phyloP scores from a whole-genome alignment of 2,888 invertebrate species.

The Eupeodes luniger region DNA sequence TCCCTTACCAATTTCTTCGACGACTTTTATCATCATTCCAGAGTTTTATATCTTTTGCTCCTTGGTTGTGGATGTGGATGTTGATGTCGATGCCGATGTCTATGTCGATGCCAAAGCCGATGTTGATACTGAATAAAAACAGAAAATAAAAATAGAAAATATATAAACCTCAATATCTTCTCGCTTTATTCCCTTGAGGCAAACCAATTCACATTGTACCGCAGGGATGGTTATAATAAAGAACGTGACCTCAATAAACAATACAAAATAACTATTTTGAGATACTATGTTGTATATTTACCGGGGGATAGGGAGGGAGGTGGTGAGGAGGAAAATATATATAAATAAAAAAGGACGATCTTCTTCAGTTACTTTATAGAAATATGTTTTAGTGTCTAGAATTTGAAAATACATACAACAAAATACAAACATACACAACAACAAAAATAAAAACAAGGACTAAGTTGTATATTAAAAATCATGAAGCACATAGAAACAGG shows the following conservation, averaged over 20 bases:
- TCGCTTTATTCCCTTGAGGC: slow-evolving; percentile 41
- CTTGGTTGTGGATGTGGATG: neutral
- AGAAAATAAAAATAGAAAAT: neutral
- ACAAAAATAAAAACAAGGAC: slow-evolving; percentile 24
- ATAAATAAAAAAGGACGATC: neutral
- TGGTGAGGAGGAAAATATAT: neutral
- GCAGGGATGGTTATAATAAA: slow-evolving; percentile 65
- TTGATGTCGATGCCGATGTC: too few relatives aligned
- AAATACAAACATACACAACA: slow-evolving; percentile 14
- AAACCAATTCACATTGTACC: slow-evolving; percentile 67
- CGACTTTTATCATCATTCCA: slow-evolving; percentile 2
- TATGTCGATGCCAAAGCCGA: too few relatives aligned
- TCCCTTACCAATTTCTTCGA: slow-evolving; percentile 34
- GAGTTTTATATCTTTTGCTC: neutral
- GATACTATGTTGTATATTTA: slow-evolving; percentile 11
- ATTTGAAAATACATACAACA: slow-evolving; percentile 47
- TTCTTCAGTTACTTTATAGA: slow-evolving; percentile 24
- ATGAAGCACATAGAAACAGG: slow-evolving; percentile 19
- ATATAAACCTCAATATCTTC: slow-evolving; percentile 43
- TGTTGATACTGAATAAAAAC: slow-evolving; percentile 4
- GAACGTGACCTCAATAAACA: slow-evolving; percentile 75
- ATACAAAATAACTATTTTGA: slow-evolving; percentile 63
- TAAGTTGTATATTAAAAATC: slow-evolving; percentile 38
- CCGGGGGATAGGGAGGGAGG: neutral
- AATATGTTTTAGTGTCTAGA: slow-evolving; percentile 57